phyloP scores from a whole-genome alignment of 2,888 invertebrate species.

The Agrochola macilenta region DNA sequence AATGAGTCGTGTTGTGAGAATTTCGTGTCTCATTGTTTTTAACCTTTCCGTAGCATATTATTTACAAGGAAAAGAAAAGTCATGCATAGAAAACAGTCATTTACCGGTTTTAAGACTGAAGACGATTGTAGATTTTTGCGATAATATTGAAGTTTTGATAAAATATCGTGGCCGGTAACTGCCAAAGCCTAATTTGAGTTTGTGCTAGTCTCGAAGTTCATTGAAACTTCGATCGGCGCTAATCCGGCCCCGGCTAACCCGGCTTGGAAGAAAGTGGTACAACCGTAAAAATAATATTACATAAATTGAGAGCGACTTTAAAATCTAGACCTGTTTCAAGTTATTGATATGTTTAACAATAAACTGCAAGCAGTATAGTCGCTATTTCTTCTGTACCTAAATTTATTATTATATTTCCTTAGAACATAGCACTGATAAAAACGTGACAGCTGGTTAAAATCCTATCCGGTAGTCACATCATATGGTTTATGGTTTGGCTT shows the following conservation, averaged over 20 bases:
- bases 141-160: slow-evolving; percentile 18
- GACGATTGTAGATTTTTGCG: not conserved
- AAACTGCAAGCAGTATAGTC: slow-evolving; percentile 11
- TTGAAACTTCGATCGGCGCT: slow-evolving; percentile 58
- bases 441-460: slow-evolving; percentile 54
- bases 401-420: not conserved
- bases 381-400: slow-evolving; percentile 9
- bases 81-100: slow-evolving; percentile 1
- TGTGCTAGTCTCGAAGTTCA: slow-evolving; percentile 47
- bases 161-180: slow-evolving; percentile 26
- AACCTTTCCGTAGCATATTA: slow-evolving; percentile 17
- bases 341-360: slow-evolving; percentile 3
- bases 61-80: slow-evolving; percentile 19
- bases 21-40: slow-evolving; percentile 28
- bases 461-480: slow-evolving; percentile 31
- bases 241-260: slow-evolving; percentile 46
- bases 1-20: slow-evolving; percentile 38
- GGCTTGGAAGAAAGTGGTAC: slow-evolving; percentile 33
- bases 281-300: slow-evolving; percentile 32
- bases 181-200: slow-evolving; percentile 48
- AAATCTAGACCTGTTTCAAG: slow-evolving; percentile 1
- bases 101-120: slow-evolving; percentile 7
- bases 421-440: slow-evolving; percentile 34
- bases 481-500: slow-evolving; percentile 17
- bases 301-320: slow-evolving; percentile 13